Evolutionary conservation across 2,113 vertebrate genomes (phyloP), one percentile per base, ranked within the genome.

Genomic region (Mastomys coucha): DNA sequence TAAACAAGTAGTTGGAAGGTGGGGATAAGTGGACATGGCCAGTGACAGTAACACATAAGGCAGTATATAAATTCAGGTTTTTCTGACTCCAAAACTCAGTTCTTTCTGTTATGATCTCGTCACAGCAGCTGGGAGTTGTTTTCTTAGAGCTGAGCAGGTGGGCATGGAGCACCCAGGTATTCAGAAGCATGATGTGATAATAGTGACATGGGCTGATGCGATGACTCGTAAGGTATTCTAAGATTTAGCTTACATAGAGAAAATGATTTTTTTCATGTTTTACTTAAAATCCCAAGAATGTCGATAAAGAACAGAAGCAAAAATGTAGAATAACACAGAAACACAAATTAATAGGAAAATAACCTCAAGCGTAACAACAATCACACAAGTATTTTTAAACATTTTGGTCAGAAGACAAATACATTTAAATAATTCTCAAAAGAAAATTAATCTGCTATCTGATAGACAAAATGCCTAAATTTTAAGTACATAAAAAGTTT

Each of bases 241-340:
- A 91, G 36, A 56, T 60, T 73, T 80, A 45, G 91, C 14, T 91
- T 65, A 31, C 14, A 16, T 13, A 10, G 3, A 72, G 9, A 39
- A 56, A 96, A 89, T 12, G 0, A 78, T 77, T 94, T 77, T 78
- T 96, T 88, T 81, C 70, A 67, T 70, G 77, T 94, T 95, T 91
- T 94, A 91, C 56, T 70, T 24, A 65, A 53, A 89, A 89, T 24
- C 1, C 9, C 89, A 85, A 39, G 33, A 91, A 45, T 1, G 3
- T 20, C 49, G 72, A 81, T 3, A 16, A 76, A 26, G 22, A 85
- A 39, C 14, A 73, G 81, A 87, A 77, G 1, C 20, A 94, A 94
- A 94, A 86, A 82, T 39, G 56, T 3, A 58, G 36, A 45, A 3
- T 39, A 60, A 42, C 12, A 94, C 22, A 14, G 3, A 65, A 89